Base-by-base conservation (phyloP, 1,140 invertebrate genomes). In the Drosophila mauritiana region DNA sequence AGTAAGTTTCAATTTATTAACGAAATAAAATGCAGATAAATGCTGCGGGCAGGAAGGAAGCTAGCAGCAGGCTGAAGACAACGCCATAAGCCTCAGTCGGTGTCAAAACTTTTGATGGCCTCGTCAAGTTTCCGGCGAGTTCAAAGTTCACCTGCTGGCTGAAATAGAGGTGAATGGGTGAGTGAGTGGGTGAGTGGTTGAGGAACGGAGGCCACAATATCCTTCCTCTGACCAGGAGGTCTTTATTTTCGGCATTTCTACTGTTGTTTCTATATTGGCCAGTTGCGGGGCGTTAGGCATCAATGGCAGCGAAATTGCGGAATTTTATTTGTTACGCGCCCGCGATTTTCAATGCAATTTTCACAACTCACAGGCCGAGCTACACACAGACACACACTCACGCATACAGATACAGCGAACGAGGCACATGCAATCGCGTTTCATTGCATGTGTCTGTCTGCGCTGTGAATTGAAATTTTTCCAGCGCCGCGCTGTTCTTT, bases 11-110 rank as follows among this genome's bases (percentile, higher is more conserved):
- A 88, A 88, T 88, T 88, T 88, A 88, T 88, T 89, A 88, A 84
- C 84, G 84, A 78, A 84, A 88, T 88, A 89, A 88, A 88, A 88
- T 89, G 83, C 83, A 88, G 83, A 88, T 88, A 83, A 89, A 75
- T 69, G 76, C 74, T 53, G 67, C 11, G 36, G 34, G 64, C 25
- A 3, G 13, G 52, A 55, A 13, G 12, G 3, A 7, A 7, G n/a
- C 5, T 15, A n/a, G n/a, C 6, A 8, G 13, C 42, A 45, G 42
- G 42, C 42, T 22, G 42, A 62, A 52, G 80, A 51, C 54, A 73
- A 51, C 53, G 58, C 73, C 65, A 86, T 81, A 85, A 82, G 82
- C 82, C 74, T 57, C 78, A 82, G 82, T 59, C 54, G 75, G 39
- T 75, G 74, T 67, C 56, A 42, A 70, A 86, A 82, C 55, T 86